A percentile compares a stretch with the other conserved stretches of the same genome.
These are phyloP conservation scores for Engystomops pustulosus DNA, from an alignment of 2,113 vertebrate genomes.

Conservation along the genomic window DNA sequence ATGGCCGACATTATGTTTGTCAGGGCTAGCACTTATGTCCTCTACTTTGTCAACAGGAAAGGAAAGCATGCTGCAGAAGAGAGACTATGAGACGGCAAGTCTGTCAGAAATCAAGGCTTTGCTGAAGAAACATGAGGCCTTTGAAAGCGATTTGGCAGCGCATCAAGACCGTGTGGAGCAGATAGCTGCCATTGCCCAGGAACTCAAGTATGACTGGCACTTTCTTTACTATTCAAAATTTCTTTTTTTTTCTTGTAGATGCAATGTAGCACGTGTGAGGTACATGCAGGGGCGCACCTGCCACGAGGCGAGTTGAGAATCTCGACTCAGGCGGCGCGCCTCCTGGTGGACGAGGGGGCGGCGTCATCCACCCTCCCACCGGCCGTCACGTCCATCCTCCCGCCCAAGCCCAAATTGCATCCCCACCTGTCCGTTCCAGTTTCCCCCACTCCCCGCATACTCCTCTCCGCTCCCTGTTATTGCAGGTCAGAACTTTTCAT, in stretches of 20 bases:
- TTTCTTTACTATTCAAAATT: not conserved
- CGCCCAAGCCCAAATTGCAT: too few species aligned
- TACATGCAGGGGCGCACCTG: too few species aligned
- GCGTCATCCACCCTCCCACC: too few species aligned
- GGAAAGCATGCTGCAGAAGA: constrained; percentile 90
- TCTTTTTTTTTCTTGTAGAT: not conserved
- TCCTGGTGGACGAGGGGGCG: too few species aligned
- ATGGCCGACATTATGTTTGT: not conserved
- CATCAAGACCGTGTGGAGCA: constrained; percentile 98
- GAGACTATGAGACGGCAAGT: constrained; percentile 91
- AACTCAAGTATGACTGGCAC: constrained; percentile 85
- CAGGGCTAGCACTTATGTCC: constrained; percentile 10
- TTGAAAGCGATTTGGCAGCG: constrained; percentile 96
- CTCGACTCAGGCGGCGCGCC: too few species aligned
- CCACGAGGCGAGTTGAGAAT: too few species aligned
- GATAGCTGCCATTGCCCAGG: constrained; percentile 97
- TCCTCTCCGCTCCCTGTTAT: too few species aligned
- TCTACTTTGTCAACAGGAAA: constrained; percentile 81
- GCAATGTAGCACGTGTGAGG: not conserved
- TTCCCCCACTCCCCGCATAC: too few species aligned
- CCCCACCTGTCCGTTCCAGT: too few species aligned
- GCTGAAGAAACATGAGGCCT: constrained; percentile 98
- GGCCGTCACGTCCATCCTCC: too few species aligned
- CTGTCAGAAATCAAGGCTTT: constrained; percentile 96
- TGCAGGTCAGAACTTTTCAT: too few species aligned